Conservation (phyloP, 2,113 vertebrate genomes). For the Psophia crepitans region DNA sequence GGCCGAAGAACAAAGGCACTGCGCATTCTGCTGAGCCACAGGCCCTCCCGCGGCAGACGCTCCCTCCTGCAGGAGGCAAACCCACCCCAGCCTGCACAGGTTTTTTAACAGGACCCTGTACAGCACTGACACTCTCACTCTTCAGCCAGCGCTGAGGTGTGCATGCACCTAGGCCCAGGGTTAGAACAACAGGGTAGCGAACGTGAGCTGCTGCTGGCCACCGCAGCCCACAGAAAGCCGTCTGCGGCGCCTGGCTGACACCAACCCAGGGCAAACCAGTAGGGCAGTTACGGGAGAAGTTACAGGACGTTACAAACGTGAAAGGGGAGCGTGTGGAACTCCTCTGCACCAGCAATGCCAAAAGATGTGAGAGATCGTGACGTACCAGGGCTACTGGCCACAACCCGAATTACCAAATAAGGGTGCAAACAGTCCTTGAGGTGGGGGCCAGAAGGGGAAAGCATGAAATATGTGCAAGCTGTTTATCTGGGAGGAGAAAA, state of each 20-base stretch:
- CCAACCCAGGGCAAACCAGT: too few species aligned
- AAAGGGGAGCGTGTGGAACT: not conserved
- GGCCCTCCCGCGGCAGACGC: rapidly evolving
- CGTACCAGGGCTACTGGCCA: not conserved
- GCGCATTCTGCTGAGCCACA: rapidly evolving
- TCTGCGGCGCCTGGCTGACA: not conserved
- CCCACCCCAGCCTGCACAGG: rapidly evolving
- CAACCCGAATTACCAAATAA: not conserved
- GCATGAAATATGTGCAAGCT: not conserved
- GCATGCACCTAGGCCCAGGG: not conserved
- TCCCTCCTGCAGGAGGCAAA: not conserved
- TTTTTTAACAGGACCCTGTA: not conserved
- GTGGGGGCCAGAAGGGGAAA: not conserved
- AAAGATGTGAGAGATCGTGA: not conserved
- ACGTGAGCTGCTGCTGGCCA: rapidly evolving
- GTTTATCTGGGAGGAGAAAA: not conserved
- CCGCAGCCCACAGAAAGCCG: not conserved
- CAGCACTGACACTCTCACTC: not conserved
- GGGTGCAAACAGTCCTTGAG: not conserved
- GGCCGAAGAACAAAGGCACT: not conserved
- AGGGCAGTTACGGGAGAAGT: not conserved
- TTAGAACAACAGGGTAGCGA: not conserved
- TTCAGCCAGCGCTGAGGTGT: not conserved
- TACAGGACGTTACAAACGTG: not conserved
- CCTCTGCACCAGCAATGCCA: not conserved